Base-by-base conservation (phyloP, 2,888 invertebrate genomes). In the Hydrotaea cyrtoneurina region DNA sequence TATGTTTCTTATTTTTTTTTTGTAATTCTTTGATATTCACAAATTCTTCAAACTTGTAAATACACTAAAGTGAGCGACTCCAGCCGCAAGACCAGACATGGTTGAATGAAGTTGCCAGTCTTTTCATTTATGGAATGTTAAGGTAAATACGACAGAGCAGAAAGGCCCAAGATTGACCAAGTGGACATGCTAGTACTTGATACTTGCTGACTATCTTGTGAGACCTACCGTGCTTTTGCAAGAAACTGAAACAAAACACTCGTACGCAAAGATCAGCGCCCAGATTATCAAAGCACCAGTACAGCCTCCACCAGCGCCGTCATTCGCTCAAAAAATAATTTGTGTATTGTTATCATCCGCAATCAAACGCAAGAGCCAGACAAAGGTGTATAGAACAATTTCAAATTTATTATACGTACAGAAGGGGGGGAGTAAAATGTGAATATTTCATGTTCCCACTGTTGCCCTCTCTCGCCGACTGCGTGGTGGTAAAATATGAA, bases 231-330 rank as follows among this genome's bases (percentile, higher is more conserved):
- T 59, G 11, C 2, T 55, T 21, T 31, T 31, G 23, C 5, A 1
- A 53, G 53, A 8, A 26, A 21, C 59, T 26, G 23, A 50, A 50
- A n/a, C 50, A 50, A 50, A 50, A 15, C 77, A 74, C 53, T 62
- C 78, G 62, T 75, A 84, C 74, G 80, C 78, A 83, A 77, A 59
- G 23, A 46, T 46, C 39, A 31, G 0, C 66, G 50, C 21, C n/a
- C 11, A 26, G 50, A 50, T 71, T 71, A 53, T 71, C 50, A 23
- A 71, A n/a, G 50, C 31, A 57, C 5, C 43, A 71, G 10, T 10
- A 43, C 21, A 43, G 13, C 11, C 26, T 26, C n/a, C 39, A 43
- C 10, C 72, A 15, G 15, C 19, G 66, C 26, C 17, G 21, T 23
- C 21, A 66, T n/a, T 57, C 46, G 62, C 55, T 17, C 13, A 46